Evolutionary conservation across 2,888 invertebrate species (phyloP).

Genomic region (Octodonta nipae): DNA sequence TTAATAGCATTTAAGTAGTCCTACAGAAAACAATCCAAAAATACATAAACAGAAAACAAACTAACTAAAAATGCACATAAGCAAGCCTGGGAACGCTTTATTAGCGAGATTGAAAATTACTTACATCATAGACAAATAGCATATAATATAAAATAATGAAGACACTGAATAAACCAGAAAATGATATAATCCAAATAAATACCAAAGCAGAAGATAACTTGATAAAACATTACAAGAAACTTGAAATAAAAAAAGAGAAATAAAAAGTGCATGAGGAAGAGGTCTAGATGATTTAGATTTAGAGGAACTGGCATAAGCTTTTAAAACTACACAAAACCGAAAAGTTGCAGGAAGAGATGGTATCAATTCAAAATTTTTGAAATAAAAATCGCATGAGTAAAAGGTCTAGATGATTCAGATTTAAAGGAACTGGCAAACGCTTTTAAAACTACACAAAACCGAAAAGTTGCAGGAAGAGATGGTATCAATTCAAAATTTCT

Average conservation of each 20-base stretch:
- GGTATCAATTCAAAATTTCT: neutral
- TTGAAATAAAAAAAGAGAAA: too few relatives aligned
- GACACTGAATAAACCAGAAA: too few relatives aligned
- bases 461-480: neutral
- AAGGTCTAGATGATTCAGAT: conserved; percentile 1
- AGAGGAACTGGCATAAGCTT: neutral
- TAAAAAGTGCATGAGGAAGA: neutral
- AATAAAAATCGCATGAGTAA: conserved; percentile 1
- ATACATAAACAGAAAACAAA: conserved; percentile 1
- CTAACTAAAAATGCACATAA: neutral
- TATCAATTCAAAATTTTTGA: neutral
- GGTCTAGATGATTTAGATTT: conserved; percentile 1
- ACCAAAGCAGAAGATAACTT: too few relatives aligned
- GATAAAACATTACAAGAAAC: too few relatives aligned
- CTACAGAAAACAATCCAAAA: too few relatives aligned
- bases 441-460: conserved; percentile 1
- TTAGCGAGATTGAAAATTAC: conserved; percentile 1
- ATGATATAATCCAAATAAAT: conserved; percentile 1
- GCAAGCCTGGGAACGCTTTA: neutral
- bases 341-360: neutral
- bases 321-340: conserved; percentile 1
- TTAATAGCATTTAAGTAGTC: too few relatives aligned
- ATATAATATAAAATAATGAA: too few relatives aligned
- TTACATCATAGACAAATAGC: neutral
- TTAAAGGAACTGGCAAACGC: neutral